A percentile compares a stretch with the other conserved stretches of the same genome.
These are phyloP conservation scores for Poecilia velifera DNA, from an alignment of 2,797 vertebrate genomes.

Conservation along the genomic window DNA sequence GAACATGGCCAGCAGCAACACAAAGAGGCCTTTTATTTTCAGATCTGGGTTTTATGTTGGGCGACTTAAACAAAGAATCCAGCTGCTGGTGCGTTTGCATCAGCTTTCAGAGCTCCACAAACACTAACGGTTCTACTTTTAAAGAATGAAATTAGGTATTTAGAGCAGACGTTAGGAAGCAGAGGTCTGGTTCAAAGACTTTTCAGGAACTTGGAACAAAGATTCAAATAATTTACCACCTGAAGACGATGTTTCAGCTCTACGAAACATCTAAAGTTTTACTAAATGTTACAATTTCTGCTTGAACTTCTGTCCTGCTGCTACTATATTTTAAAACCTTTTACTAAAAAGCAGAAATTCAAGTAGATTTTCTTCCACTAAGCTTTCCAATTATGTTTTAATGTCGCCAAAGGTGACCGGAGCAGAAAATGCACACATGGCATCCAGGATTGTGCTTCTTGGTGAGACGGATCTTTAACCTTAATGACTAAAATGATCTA, in stretches of 20 bases:
- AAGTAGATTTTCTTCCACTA: background rate
- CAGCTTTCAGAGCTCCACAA: background rate
- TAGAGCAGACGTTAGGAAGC: background rate
- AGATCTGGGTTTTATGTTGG: conserved; percentile 7
- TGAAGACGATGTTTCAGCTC: background rate
- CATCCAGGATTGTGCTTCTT: background rate
- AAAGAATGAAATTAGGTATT: background rate
- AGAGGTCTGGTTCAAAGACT: background rate
- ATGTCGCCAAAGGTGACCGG: background rate
- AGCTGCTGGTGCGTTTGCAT: background rate
- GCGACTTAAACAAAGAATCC: conserved; percentile 6
- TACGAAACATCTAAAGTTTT: background rate
- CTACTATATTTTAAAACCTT: background rate
- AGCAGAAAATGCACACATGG: background rate
- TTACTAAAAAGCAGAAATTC: background rate
- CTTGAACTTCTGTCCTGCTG: background rate
- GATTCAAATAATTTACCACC: background rate
- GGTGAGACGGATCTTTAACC: background rate
- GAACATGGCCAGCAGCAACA: conserved; percentile 15
- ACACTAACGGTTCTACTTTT: background rate
- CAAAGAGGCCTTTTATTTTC: conserved; percentile 19
- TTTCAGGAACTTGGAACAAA: background rate
- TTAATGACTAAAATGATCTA: background rate
- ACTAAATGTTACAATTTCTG: background rate
- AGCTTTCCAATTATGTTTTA: background rate